phyloP scores from a whole-genome alignment of 1,140 invertebrate genomes.

The Pectinophora gossypiella region DNA sequence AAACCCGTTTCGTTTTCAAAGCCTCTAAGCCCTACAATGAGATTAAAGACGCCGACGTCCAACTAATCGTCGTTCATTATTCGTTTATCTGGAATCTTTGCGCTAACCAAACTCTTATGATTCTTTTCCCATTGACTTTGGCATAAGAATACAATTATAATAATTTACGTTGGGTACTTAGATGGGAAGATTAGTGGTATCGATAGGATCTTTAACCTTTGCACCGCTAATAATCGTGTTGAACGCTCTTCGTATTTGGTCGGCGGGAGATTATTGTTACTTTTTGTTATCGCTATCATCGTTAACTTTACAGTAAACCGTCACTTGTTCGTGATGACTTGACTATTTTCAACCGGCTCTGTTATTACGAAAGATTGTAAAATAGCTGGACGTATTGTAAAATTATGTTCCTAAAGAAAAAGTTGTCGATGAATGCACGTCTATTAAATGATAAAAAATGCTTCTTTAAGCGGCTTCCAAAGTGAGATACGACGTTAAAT shows the following conservation, averaged over 20 bases:
- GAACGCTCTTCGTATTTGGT: slow-evolving; percentile 40
- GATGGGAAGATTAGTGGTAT: slow-evolving; percentile 35
- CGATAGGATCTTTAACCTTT: slow-evolving; percentile 61
- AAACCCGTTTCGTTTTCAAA: neutral
- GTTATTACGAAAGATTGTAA: too few relatives aligned
- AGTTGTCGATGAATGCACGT: too few relatives aligned
- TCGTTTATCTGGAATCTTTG: neutral
- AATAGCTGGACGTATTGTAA: too few relatives aligned
- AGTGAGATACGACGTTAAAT: too few relatives aligned
- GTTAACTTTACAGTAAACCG: slow-evolving; percentile 6
- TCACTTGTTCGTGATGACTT: slow-evolving; percentile 7
- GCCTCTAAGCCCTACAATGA: neutral
- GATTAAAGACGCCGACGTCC: neutral
- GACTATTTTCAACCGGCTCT: neutral
- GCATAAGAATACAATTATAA: slow-evolving; percentile 17
- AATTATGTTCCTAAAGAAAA: too few relatives aligned
- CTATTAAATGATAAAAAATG: too few relatives aligned
- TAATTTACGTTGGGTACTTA: slow-evolving; percentile 15
- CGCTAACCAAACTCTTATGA: neutral
- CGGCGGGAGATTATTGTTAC: slow-evolving; percentile 40
- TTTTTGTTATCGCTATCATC: slow-evolving; percentile 22
- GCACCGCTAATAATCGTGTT: slow-evolving; percentile 58
- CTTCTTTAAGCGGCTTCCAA: too few relatives aligned
- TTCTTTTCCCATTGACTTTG: slow-evolving; percentile 1
- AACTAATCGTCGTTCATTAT: neutral